Evolutionary conservation across 1,140 invertebrate species (phyloP), one percentile per base, ranked within the genome.

Genomic region (Stegodyphus dumicola): DNA sequence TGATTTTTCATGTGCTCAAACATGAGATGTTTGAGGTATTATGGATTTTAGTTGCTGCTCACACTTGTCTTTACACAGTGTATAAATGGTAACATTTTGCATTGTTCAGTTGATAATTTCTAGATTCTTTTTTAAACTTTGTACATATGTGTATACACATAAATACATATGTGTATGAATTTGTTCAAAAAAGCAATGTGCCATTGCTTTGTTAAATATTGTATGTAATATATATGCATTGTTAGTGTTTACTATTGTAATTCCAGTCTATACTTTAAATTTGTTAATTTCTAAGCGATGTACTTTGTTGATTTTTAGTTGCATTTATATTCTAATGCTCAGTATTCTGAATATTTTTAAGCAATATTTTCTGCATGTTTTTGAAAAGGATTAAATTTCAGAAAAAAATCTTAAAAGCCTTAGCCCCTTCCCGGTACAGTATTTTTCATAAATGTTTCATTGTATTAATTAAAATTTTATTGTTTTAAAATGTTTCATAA

Each of bases 121-220:
- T 7, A 7, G 17, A n/a, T 13, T 67, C 6, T 67, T 67, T 7
- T n/a, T 75, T 17, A 33, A 56, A 56, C 13, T 75, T 11, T 54
- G n/a, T 65, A 13, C 18, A 76, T 15, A 18, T 65, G n/a, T 66
- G 10, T n/a, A 65, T 48, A 66, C 11, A 10, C n/a, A 60, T 65
- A 60, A 66, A 65, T 77, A 66, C 15, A 60, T 60, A 15, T 60
- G 56, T 10, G 56, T 60, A 15, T 10, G 56, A 15, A 60, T 60
- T 60, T 60, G 56, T 60, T 15, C 5, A 60, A 17, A 69, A 73
- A 64, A 81, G 78, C 78, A 81, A 81, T 81, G 78, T 81, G 78
- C 67, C 67, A 81, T 81, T 81, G 78, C 70, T 81, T 49, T 11
- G 66, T 69, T 79, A 11, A 81, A 51, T 54, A 71, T n/a, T 73